Evolutionary conservation across 2,888 invertebrate genomes (phyloP).

Genomic region (Eupithecia centaureata): DNA sequence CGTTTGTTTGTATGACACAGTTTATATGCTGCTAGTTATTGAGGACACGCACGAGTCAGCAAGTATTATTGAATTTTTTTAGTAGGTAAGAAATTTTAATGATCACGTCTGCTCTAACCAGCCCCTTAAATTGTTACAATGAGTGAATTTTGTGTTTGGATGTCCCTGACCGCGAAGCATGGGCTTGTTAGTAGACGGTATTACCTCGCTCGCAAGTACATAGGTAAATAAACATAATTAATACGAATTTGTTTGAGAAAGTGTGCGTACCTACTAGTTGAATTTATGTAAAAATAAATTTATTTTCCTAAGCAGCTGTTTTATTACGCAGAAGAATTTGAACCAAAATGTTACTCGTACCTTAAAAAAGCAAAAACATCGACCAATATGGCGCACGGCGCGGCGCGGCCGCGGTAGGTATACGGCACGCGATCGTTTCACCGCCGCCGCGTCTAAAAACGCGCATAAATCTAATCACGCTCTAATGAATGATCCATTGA

Average conservation of each 20-base stretch:
- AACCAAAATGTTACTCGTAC: slow-evolving; percentile 25
- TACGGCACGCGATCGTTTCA: slow-evolving; percentile 35
- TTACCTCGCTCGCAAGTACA: background rate
- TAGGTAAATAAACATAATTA: background rate
- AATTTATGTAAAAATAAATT: background rate
- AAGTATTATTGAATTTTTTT: too few species aligned
- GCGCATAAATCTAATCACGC: slow-evolving; percentile 35
- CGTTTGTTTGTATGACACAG: too few species aligned
- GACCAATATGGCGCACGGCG: slow-evolving; percentile 27
- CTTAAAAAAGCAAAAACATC: too few species aligned
- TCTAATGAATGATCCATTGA: slow-evolving; percentile 43
- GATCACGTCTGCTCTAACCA: too few species aligned
- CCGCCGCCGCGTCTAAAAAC: slow-evolving; percentile 36
- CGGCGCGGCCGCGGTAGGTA: slow-evolving; percentile 18
- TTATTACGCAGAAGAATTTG: slow-evolving; percentile 13
- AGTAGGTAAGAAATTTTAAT: too few species aligned
- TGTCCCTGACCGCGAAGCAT: too few species aligned
- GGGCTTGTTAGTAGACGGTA: too few species aligned
- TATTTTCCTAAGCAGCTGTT: slow-evolving; percentile 10
- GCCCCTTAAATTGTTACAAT: too few species aligned
- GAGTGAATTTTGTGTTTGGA: background rate
- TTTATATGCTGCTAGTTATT: too few species aligned
- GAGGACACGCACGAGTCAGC: too few species aligned
- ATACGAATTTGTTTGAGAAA: background rate
- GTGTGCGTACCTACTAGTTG: background rate